Percentiles rank a stretch among this genome's conserved stretches.
Evolutionary conservation across 2,113 vertebrate genomes (phyloP).

Genomic region (Hassar affinis): DNA sequence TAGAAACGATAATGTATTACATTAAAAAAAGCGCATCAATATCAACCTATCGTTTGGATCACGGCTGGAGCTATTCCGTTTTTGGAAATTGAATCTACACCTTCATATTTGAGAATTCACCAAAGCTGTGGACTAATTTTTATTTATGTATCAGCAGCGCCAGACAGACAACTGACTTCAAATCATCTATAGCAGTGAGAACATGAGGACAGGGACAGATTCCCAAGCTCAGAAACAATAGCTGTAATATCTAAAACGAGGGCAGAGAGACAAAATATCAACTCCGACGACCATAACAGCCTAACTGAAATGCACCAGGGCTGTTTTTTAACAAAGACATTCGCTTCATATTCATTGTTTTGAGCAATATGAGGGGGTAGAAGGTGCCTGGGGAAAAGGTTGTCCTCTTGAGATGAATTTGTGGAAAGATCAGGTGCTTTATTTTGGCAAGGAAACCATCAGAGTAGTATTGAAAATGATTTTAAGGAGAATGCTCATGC

Average conservation of each 20-base stretch:
- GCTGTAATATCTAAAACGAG: not conserved
- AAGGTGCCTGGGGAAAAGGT: not conserved
- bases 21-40: not conserved
- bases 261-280: not conserved
- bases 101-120: not conserved
- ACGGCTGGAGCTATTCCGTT: not conserved
- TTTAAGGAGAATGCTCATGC: too few relatives aligned
- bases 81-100: not conserved
- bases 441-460: not conserved
- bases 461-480: not conserved
- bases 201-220: not conserved
- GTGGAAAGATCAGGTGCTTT: not conserved
- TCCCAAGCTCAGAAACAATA: not conserved
- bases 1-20: not conserved
- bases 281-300: not conserved
- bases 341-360: not conserved
- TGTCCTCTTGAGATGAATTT: conserved; percentile 12
- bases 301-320: not conserved
- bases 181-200: not conserved
- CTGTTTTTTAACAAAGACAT: not conserved
- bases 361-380: not conserved
- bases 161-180: too few relatives aligned
- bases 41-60: not conserved
- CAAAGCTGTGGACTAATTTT: not conserved
- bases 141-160: not conserved